Base-by-base conservation (phyloP, 2,888 invertebrate species). In the Drosophila nigricruria region DNA sequence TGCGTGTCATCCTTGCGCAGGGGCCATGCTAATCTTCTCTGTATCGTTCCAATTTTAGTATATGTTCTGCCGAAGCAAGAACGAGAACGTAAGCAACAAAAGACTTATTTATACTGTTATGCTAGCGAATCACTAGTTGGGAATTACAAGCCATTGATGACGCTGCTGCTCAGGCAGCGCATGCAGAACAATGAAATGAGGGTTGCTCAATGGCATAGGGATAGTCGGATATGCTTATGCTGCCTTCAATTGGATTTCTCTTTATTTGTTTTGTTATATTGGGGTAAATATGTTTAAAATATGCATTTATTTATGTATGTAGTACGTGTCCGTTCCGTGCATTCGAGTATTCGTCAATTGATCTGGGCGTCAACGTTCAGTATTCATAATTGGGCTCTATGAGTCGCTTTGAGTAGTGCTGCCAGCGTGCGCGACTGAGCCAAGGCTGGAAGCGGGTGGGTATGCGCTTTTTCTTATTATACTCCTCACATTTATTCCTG, bases 1-100 rank as follows among this genome's bases (percentile, higher is more conserved):
- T 71, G 71, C 71, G 65, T 71, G 65, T 71, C 71, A 71, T 71
- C 70, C 70, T 71, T 71, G 70, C 70, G 70, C 64, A 70, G 70
- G 70, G 70, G 70, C 70, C 70, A 71, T 71, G 70, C 70, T 71
- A 71, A 71, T 71, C 70, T 71, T 70, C 70, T 71, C 70, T 71
- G 70, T 71, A 71, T 71, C 70, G 70, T 70, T 71, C 70, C 70
- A 71, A 71, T 71, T 71, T 71, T 71, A 71, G 70, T 71, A 70
- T 58, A 70, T 64, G 70, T 70, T 70, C 64, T 70, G 70, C 57
- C 70, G 70, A 53, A 70, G 63, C 70, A 70, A 70, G 70, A 70
- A 63, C 70, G 30, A 70, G 0, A 0, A 0, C 0, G 1, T 0
- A 0, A 0, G 0, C 2, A 0, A 14, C 14, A 18, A 38, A 5